Evolutionary conservation across 1,140 invertebrate species (phyloP).

Genomic region (Agrilus planipennis): DNA sequence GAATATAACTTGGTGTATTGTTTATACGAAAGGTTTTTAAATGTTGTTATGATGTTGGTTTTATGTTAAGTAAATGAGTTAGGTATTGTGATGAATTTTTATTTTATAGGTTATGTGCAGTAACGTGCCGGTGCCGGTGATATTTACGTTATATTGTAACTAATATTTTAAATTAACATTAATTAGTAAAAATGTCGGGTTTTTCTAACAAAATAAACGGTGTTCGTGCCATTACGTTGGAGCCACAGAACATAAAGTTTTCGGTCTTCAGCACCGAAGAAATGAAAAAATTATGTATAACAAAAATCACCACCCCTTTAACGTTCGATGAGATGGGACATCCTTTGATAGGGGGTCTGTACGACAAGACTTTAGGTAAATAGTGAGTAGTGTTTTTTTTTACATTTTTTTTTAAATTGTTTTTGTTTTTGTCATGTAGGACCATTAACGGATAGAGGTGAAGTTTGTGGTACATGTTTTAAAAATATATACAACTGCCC

Average conservation of each 20-base stretch:
- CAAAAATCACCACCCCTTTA: slow-evolving; percentile 69
- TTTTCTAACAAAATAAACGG: background rate
- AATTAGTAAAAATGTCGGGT: slow-evolving; percentile 1
- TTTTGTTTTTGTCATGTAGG: slow-evolving; percentile 35
- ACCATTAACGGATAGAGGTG: slow-evolving; percentile 44
- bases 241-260: slow-evolving; percentile 47
- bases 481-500: slow-evolving; percentile 58
- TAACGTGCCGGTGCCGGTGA: too few relatives aligned
- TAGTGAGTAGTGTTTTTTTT: slow-evolving; percentile 16
- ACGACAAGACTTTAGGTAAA: slow-evolving; percentile 68
- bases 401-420: background rate
- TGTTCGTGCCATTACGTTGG: slow-evolving; percentile 21
- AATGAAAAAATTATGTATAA: slow-evolving; percentile 75
- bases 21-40: too few relatives aligned
- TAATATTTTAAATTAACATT: too few relatives aligned
- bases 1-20: too few relatives aligned
- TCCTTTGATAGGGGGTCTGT: slow-evolving; percentile 69
- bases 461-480: slow-evolving; percentile 74
- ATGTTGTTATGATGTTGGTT: too few relatives aligned
- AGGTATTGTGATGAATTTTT: too few relatives aligned
- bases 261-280: slow-evolving; percentile 68
- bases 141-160: too few relatives aligned
- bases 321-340: slow-evolving; percentile 80
- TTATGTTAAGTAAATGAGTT: too few relatives aligned
- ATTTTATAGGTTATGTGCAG: too few relatives aligned